Evolutionary conservation across 2,888 invertebrate genomes (phyloP), one percentile per base, ranked within the genome.

Genomic region (Melanophora roralis): DNA sequence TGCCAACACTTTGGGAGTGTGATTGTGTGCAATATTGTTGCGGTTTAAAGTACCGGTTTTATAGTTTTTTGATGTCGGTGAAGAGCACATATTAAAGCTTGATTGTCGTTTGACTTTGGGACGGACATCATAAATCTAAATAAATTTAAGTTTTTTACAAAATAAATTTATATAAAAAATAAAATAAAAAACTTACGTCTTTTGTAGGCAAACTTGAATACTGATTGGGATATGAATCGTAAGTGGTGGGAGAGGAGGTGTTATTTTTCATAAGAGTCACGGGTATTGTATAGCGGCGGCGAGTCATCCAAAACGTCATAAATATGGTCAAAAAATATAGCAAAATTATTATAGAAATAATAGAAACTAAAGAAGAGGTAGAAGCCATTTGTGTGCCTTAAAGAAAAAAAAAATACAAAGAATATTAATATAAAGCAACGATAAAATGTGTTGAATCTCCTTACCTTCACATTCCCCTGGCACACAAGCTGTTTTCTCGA

Each of bases 121-220:
- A 19, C 91, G 90, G 16, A 90, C 87, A 69, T 90, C 86, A 64
- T 89, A 88, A 85, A 90, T 83, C 90, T 90, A 84, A 77, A 86
- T 76, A 51, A 81, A 3, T 2, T 2, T 45, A 36, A 16, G 7
- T 11, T 1, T 1, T 32, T 8, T 5, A n/a, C 9, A 71, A 34
- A 27, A 2, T 16, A 14, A 27, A 12, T 36, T 38, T n/a, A 27
- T n/a, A 1, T 27, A 8, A 53, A 23, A 43, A 2, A 14, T 19
- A 3, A 45, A 45, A 40, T 27, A 6, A 0, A 12, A 38, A 34
- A 82, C 92, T 91, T 86, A 94, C 94, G 89, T 96, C 95, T 87
- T 94, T 95, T 78, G 95, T 90, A 0, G 96, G 96, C 49, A 96
- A 94, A 23, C 95, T 94, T 79, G 95, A 95, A 89, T 96, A 96